Percentiles rank a stretch among this genome's conserved stretches.
Evolutionary conservation across 2,113 vertebrate species (phyloP).

Genomic region (Aptenodytes patagonicus): DNA sequence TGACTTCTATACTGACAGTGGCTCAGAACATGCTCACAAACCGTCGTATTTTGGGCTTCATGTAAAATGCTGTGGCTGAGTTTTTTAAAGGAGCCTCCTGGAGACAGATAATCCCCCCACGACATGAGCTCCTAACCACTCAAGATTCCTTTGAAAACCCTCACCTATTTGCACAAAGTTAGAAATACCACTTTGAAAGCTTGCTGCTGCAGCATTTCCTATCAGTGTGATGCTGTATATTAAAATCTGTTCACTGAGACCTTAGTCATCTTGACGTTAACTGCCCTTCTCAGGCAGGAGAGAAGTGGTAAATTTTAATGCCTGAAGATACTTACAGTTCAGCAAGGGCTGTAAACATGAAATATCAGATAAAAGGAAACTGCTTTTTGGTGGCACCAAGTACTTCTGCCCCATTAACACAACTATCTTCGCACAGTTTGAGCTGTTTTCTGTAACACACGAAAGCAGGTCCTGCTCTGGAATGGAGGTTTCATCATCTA

Average conservation of each 20-base stretch:
- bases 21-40: neutral
- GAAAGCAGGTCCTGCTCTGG: constrained; percentile 81
- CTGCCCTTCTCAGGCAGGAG: neutral
- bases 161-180: neutral
- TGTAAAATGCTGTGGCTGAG: neutral
- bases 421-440: constrained; percentile 67
- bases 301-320: neutral
- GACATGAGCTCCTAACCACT: neutral
- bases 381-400: constrained; percentile 83
- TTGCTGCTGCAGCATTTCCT: neutral
- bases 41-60: neutral
- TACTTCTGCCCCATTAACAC: constrained; percentile 88
- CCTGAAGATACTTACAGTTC: constrained; percentile 79
- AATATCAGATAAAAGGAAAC: constrained; percentile 93
- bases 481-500: constrained; percentile 45
- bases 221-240: neutral
- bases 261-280: neutral
- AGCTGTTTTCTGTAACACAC: constrained; percentile 78
- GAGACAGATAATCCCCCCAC: neutral
- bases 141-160: neutral
- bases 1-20: neutral
- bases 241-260: neutral
- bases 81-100: neutral
- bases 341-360: constrained; percentile 84
- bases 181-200: neutral